These are phyloP conservation scores for Diabrotica undecimpunctata DNA, from an alignment of 1,140 invertebrate species.

Conservation along the genomic window DNA sequence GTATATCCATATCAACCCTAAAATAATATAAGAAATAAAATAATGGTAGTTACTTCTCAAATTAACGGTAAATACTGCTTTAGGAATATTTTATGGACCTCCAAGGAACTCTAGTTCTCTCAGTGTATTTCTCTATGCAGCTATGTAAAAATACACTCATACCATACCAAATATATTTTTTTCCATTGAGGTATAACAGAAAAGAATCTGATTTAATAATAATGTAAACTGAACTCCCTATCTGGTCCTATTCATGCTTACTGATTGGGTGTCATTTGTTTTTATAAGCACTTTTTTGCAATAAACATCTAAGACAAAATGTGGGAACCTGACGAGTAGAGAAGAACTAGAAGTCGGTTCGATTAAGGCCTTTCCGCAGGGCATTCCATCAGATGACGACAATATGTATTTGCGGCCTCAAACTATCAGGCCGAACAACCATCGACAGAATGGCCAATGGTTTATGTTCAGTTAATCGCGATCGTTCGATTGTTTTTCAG, in stretches of 20 bases:
- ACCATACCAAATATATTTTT: no score
- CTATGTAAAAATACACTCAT: no score
- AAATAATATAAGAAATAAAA: no score
- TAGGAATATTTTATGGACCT: no score
- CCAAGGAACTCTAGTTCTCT: no score
- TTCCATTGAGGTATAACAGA: no score
- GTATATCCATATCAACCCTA: no score
- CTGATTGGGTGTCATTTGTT: background rate
- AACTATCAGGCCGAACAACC: background rate
- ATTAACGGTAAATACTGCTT: no score
- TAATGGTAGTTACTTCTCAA: no score
- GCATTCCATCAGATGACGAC: background rate
- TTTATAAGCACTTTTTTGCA: background rate
- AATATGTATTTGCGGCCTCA: background rate
- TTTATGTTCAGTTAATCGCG: conserved; percentile 27
- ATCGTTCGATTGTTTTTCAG: conserved; percentile 30
- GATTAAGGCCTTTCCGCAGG: background rate
- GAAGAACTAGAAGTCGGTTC: background rate
- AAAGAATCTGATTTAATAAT: no score
- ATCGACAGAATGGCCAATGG: conserved; percentile 14
- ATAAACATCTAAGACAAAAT: background rate
- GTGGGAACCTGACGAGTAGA: background rate
- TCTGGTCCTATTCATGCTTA: background rate
- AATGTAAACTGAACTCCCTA: no score
- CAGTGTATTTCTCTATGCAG: no score